Evolutionary conservation across 2,113 vertebrate genomes (phyloP).

Genomic region (Neotragus moschatus): DNA sequence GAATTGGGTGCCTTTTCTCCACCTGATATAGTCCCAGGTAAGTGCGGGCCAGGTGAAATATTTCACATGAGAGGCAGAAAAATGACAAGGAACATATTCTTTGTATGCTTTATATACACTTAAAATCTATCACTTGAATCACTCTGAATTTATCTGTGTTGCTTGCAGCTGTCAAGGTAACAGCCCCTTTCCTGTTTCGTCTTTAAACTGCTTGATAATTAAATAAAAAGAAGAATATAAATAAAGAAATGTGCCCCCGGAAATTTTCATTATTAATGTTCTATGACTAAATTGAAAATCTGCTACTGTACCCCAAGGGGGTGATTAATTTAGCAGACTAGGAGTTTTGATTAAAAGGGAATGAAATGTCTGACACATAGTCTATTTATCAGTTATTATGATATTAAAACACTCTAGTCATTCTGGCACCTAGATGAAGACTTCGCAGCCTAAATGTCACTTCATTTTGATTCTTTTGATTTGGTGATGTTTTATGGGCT

Average conservation of each 20-base stretch:
- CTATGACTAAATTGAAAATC: slow-evolving; percentile 84
- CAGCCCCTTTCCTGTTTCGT: slow-evolving; percentile 37
- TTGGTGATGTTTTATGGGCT: slow-evolving; percentile 66
- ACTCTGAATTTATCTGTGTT: slow-evolving; percentile 25
- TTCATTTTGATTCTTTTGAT: slow-evolving; percentile 73
- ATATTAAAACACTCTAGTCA: slow-evolving; percentile 83
- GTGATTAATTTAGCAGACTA: slow-evolving; percentile 84
- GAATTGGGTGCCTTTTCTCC: neutral
- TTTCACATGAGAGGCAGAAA: neutral
- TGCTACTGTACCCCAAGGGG: slow-evolving; percentile 81
- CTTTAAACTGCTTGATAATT: slow-evolving; percentile 75
- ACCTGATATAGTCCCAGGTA: neutral
- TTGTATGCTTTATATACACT: neutral
- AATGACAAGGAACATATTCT: neutral
- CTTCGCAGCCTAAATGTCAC: slow-evolving; percentile 78
- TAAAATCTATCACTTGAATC: neutral
- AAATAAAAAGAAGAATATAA: slow-evolving; percentile 68
- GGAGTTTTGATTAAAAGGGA: slow-evolving; percentile 86
- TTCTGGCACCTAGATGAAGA: slow-evolving; percentile 80
- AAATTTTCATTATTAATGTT: slow-evolving; percentile 85
- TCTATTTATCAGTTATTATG: slow-evolving; percentile 86
- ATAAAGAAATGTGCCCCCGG: slow-evolving; percentile 74
- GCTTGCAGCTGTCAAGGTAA: slow-evolving; percentile 36
- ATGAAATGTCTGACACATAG: slow-evolving; percentile 83
- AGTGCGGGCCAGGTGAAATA: neutral